Percentiles rank a stretch among this genome's conserved stretches.
Evolutionary conservation across 1,140 invertebrate species (phyloP).

Genomic region (Apis laboriosa): DNA sequence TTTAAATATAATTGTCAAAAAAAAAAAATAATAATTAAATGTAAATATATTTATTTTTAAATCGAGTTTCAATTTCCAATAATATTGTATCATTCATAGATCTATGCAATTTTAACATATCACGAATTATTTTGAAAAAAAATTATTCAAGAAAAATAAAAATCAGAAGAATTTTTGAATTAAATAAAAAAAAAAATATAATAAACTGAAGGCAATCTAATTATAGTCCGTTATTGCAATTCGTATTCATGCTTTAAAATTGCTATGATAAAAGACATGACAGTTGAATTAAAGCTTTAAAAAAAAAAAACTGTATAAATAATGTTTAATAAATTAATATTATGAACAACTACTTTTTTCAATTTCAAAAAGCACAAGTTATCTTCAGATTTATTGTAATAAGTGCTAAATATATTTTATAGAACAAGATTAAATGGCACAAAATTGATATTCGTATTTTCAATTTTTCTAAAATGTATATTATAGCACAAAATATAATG

Average conservation of each 20-base stretch:
- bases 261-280: background rate
- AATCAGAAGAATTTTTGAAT: background rate
- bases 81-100: background rate
- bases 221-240: constrained; percentile 1
- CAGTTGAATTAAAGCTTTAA: constrained; percentile 3
- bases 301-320: background rate
- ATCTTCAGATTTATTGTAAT: background rate
- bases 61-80: constrained; percentile 6
- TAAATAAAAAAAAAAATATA: background rate
- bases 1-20: background rate
- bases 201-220: background rate
- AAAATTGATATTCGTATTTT: constrained; percentile 16
- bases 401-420: constrained; percentile 5
- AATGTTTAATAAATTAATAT: constrained; percentile 25
- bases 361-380: background rate
- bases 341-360: background rate
- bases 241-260: background rate
- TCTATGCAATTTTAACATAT: background rate
- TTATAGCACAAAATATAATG: constrained; percentile 37
- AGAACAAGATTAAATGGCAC: constrained; percentile 37
- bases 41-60: background rate
- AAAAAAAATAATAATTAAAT: constrained; percentile 4
- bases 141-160: too few relatives aligned
- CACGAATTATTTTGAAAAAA: too few relatives aligned
- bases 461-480: constrained; percentile 12